Base-by-base conservation (phyloP, 1,140 invertebrate species). In the Leptopilina clavipes region DNA sequence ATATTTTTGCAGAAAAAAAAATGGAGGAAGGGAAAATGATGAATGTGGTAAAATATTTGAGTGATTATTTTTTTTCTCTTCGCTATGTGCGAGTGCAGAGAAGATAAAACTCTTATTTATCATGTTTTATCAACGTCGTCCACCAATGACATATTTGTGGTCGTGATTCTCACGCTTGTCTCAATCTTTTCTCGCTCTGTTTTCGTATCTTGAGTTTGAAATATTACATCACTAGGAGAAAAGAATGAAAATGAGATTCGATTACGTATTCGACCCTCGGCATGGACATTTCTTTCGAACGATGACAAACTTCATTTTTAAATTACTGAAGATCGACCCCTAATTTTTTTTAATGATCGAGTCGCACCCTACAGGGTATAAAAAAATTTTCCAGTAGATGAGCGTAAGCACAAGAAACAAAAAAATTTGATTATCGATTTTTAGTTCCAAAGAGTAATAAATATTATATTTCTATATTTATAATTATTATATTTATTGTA, bases 211-310 rank as follows among this genome's bases (percentile, higher is more conserved):
- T 11, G 18, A 56, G n/a, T 18, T 22, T 56, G 18, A 18, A 56
- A 56, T 11, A 56, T 56, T 56, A 22, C 54, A 56, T 56, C n/a
- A 56, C 17, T 19, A 7, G 54, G 18, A 56, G 54, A 56, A 56
- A 56, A 18, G 17, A 56, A 56, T 56, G 54, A 56, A 56, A 56
- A 56, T 56, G 54, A 19, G 17, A 56, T 56, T 56, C 18, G 54
- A 52, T 52, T 52, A 52, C 48, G 54, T 56, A 56, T 56, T 56
- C 54, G 17, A 56, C 18, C 54, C n/a, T 18, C n/a, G 54, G 19
- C 5, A 0, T 22, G 54, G 18, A 10, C 54, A 56, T 56, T 56
- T 19, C 19, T 56, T 22, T 56, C 10, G 17, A 56, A 17, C 3
- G 52, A 18, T 9, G 52, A 54, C 52, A 54, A 56, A 56, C 48